A percentile compares a stretch with the other conserved stretches of the same genome.
Conservation (phyloP, 2,113 vertebrate genomes). For the Sisor rabdophorus region DNA sequence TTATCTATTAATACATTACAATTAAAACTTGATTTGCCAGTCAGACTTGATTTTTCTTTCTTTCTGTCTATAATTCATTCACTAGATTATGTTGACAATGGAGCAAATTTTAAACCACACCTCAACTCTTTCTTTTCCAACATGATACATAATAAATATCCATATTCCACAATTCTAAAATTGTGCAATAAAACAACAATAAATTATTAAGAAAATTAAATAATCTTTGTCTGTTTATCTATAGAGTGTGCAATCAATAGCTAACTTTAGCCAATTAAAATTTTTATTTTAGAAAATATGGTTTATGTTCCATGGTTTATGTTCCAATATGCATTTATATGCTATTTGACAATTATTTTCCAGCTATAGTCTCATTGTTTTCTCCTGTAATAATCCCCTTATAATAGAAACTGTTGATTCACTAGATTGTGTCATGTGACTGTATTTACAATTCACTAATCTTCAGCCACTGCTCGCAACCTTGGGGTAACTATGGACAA, state of each 20-base stretch:
- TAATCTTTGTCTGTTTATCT: not conserved
- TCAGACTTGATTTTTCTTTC: not conserved
- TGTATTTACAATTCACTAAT: no score
- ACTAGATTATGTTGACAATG: not conserved
- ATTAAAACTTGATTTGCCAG: not conserved
- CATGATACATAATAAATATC: constrained; percentile 1
- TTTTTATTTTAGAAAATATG: not conserved
- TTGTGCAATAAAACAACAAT: constrained; percentile 20
- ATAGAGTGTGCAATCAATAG: not conserved
- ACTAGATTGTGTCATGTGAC: no score
- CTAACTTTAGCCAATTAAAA: not conserved
- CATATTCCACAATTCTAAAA: not conserved
- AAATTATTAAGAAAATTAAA: not conserved
- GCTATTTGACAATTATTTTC: no score
- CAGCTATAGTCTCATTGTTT: no score
- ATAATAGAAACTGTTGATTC: no score
- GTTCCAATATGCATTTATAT: no score
- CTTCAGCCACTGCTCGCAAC: no score
- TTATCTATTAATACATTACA: not conserved
- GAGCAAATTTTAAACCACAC: not conserved
- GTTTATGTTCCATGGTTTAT: no score
- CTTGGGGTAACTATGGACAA: no score
- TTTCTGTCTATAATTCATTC: not conserved
- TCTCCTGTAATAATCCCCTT: no score
- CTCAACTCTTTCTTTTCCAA: not conserved